phyloP scores from a whole-genome alignment of 2,113 vertebrate genomes.

The Megaptera novaeangliae region DNA sequence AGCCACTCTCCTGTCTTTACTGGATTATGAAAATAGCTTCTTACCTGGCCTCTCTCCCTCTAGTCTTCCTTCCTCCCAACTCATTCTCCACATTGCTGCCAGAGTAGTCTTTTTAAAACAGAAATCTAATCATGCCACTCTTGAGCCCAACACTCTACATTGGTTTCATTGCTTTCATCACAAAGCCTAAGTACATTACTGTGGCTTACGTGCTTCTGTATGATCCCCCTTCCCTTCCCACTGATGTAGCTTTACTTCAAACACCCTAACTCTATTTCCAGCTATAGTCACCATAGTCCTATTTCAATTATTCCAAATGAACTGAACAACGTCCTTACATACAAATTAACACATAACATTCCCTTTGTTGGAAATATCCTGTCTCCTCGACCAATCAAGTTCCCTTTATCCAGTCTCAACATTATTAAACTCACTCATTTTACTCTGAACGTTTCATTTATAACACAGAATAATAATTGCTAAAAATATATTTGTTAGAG shows the following conservation, averaged over 20 bases:
- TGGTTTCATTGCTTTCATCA: neutral
- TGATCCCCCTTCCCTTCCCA: accelerated
- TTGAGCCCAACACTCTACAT: neutral
- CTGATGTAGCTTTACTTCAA: neutral
- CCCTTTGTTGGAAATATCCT: neutral
- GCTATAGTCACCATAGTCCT: neutral
- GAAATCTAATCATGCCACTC: neutral
- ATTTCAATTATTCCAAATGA: neutral
- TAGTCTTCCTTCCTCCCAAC: neutral
- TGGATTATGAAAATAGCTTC: neutral
- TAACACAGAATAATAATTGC: neutral
- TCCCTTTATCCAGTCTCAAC: neutral
- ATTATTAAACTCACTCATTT: neutral
- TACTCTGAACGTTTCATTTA: neutral
- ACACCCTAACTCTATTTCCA: neutral
- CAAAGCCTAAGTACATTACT: neutral
- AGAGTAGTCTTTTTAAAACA: neutral
- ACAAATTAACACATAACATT: neutral
- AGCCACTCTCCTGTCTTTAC: neutral
- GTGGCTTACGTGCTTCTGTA: neutral
- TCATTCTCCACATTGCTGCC: neutral
- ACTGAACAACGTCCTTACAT: neutral
- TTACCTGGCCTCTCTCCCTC: neutral
- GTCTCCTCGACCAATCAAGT: neutral
- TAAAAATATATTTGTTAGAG: neutral